A percentile compares a stretch with the other conserved stretches of the same genome.
phyloP scores from a whole-genome alignment of 2,797 vertebrate species.

The Pangasius mekongensis region DNA sequence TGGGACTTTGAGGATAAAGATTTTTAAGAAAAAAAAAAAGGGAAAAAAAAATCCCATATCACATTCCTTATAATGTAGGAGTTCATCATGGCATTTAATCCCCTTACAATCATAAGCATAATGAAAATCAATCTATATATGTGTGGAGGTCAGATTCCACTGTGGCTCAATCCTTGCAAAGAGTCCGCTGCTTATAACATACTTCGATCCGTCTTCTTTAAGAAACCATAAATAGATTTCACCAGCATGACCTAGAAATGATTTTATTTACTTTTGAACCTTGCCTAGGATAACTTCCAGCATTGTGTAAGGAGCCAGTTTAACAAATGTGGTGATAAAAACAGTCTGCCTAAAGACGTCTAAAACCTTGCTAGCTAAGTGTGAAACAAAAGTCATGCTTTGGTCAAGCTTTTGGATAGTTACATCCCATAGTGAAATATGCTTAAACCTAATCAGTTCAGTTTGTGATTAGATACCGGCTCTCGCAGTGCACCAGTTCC shows the following conservation, averaged over 20 bases:
- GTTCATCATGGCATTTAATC: constrained; percentile 2
- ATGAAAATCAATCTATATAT: constrained; percentile 4
- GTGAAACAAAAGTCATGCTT: neutral
- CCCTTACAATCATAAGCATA: neutral
- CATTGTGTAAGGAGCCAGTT: neutral
- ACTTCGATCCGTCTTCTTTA: neutral
- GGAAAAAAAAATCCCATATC: neutral
- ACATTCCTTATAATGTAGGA: neutral
- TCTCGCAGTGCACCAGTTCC: too few species aligned
- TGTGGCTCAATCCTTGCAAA: neutral
- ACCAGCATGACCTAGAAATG: neutral
- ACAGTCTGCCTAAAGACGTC: neutral
- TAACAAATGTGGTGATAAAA: neutral
- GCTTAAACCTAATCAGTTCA: neutral
- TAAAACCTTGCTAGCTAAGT: neutral
- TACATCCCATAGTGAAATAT: neutral
- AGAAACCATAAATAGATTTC: constrained; percentile 9
- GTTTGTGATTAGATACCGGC: neutral
- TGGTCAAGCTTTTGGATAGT: neutral
- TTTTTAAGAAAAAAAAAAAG: neutral
- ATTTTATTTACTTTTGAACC: constrained; percentile 1
- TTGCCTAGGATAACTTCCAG: neutral
- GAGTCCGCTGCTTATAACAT: neutral
- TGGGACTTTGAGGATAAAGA: constrained; percentile 18
- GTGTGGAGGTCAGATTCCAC: neutral